phyloP scores from a whole-genome alignment of 1,140 invertebrate genomes.

The Neodiprion pinetum region DNA sequence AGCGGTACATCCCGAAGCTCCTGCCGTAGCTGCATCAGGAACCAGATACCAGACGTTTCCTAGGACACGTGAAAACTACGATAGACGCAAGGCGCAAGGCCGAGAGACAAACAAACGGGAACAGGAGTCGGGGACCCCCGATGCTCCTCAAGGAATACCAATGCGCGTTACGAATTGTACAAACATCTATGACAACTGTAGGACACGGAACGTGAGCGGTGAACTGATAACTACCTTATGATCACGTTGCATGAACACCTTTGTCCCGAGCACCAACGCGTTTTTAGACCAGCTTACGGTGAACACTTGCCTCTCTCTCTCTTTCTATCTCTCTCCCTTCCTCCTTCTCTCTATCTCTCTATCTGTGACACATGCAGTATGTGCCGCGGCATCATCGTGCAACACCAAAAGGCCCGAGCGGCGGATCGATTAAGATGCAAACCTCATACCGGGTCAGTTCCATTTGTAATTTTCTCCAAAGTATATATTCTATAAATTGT shows the following conservation, averaged over 20 bases:
- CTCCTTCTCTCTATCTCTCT: background rate
- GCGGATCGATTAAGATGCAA: constrained; percentile 2
- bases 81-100: too few species aligned
- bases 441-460: constrained; percentile 4
- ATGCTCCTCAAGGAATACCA: background rate
- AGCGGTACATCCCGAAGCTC: too few species aligned
- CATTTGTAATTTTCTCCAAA: constrained; percentile 6
- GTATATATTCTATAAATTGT: constrained; percentile 18
- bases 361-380: background rate
- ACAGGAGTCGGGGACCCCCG: background rate
- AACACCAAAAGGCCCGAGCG: too few species aligned
- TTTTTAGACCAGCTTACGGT: background rate
- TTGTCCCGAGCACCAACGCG: too few species aligned
- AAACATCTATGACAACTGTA: constrained; percentile 17
- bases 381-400: too few species aligned
- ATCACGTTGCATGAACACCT: background rate
- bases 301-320: background rate
- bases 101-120: background rate
- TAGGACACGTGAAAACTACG: too few species aligned
- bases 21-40: too few species aligned
- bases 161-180: constrained; percentile 14
- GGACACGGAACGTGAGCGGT: background rate
- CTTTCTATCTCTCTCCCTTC: too few species aligned
- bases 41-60: too few species aligned
- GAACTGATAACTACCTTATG: background rate